Conservation (phyloP, 2,888 invertebrate genomes). For the Crioceris asparagi region DNA sequence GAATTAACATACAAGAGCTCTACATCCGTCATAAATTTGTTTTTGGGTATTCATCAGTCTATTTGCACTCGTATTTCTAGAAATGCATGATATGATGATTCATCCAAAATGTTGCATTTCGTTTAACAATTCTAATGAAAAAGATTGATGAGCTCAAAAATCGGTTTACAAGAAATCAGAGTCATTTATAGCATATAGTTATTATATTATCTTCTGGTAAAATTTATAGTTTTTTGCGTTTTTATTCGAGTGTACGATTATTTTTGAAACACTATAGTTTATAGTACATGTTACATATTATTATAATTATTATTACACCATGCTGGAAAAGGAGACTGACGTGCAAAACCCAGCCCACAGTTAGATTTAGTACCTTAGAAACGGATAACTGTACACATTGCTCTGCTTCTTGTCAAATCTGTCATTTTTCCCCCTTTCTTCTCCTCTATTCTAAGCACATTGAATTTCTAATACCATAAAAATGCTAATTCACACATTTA, state of each 20-base stretch:
- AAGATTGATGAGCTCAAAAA: too few species aligned
- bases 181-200: conserved; percentile 29
- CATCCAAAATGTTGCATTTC: too few species aligned
- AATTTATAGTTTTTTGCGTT: conserved; percentile 21
- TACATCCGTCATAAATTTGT: too few species aligned
- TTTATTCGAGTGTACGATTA: conserved; percentile 26
- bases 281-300: conserved; percentile 35
- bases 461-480: too few species aligned
- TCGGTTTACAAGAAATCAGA: conserved; percentile 30
- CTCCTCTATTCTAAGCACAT: too few species aligned
- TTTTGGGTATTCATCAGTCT: too few species aligned
- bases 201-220: conserved; percentile 27
- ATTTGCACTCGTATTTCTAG: too few species aligned
- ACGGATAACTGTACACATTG: conserved; percentile 24
- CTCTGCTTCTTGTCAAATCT: conserved; percentile 16
- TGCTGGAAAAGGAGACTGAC: conserved; percentile 40
- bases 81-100: too few species aligned
- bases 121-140: too few species aligned
- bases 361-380: conserved; percentile 39
- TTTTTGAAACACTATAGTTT: conserved; percentile 31
- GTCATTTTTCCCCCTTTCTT: conserved; percentile 8
- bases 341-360: conserved; percentile 39
- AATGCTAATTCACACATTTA: too few species aligned
- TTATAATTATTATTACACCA: too few species aligned
- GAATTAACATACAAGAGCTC: conserved; percentile 6